Evolutionary conservation across 2,888 invertebrate genomes (phyloP).

Genomic region (Luffia ferchaultella): DNA sequence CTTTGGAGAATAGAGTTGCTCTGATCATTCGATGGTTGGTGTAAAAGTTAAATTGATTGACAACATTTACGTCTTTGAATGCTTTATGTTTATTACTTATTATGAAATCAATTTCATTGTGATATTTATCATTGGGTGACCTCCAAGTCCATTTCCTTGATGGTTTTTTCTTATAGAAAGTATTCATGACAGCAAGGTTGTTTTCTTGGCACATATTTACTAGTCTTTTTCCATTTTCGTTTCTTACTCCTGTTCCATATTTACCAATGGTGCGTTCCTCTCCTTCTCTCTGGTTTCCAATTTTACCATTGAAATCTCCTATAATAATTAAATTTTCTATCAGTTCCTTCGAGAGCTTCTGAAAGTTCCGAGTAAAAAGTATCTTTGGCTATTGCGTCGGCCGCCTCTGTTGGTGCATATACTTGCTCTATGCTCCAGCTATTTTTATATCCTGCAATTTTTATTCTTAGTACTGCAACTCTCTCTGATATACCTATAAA

Average conservation of each 20-base stretch:
- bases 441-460: conserved; percentile 5
- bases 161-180: not conserved
- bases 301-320: not conserved
- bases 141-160: not conserved
- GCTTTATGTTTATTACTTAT: not conserved
- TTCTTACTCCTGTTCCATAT: not conserved
- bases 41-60: not conserved
- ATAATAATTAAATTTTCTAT: not conserved
- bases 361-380: conserved; percentile 4
- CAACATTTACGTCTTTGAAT: not conserved
- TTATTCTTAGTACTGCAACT: conserved; percentile 8
- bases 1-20: not conserved
- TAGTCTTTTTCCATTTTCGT: not conserved
- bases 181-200: not conserved
- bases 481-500: conserved; percentile 4
- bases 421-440: conserved; percentile 11
- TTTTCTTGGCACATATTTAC: not conserved
- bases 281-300: not conserved
- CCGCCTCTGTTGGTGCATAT: conserved; percentile 10
- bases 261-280: not conserved
- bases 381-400: conserved; percentile 7
- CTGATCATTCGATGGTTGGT: not conserved
- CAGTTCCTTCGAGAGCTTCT: not conserved
- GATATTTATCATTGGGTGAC: not conserved
- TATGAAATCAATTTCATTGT: not conserved